Conservation (phyloP, 2,113 vertebrate species). For the Notothenia coriiceps region DNA sequence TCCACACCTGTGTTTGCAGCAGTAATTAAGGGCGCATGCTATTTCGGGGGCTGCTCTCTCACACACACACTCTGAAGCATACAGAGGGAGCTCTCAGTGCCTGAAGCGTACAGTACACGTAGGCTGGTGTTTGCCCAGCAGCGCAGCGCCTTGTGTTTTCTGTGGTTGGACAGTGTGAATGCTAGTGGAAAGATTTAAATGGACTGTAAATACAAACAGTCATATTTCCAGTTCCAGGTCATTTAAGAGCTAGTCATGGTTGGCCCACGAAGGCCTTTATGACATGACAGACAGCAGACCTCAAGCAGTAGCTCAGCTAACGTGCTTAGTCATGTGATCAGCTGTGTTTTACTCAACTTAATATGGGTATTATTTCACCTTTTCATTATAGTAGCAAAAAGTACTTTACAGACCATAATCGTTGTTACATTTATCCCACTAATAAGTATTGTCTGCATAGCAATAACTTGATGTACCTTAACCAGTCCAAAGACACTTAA, state of each 20-base stretch:
- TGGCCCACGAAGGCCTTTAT: conserved; percentile 25
- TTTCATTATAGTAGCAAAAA: background rate
- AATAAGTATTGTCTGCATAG: background rate
- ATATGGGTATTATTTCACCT: background rate
- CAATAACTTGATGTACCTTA: background rate
- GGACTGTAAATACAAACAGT: conserved; percentile 76
- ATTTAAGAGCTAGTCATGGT: conserved; percentile 69
- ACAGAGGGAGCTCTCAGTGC: conserved; percentile 63
- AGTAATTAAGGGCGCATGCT: conserved; percentile 90
- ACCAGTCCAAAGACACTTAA: background rate
- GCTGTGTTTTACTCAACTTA: background rate
- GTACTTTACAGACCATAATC: background rate
- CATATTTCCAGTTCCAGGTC: conserved; percentile 74
- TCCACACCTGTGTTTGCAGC: conserved; percentile 93
- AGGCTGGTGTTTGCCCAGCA: conserved; percentile 47
- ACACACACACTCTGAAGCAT: conserved; percentile 25
- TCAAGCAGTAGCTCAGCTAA: conserved; percentile 1
- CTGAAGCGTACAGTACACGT: conserved; percentile 32
- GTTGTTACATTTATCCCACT: background rate
- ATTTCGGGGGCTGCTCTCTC: conserved; percentile 82
- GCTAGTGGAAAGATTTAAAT: conserved; percentile 75
- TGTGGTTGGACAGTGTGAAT: conserved; percentile 62
- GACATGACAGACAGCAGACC: conserved; percentile 48
- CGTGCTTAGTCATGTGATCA: background rate
- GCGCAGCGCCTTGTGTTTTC: conserved; percentile 50